phyloP scores from a whole-genome alignment of 2,113 vertebrate species.

The Cygnus buccinator region DNA sequence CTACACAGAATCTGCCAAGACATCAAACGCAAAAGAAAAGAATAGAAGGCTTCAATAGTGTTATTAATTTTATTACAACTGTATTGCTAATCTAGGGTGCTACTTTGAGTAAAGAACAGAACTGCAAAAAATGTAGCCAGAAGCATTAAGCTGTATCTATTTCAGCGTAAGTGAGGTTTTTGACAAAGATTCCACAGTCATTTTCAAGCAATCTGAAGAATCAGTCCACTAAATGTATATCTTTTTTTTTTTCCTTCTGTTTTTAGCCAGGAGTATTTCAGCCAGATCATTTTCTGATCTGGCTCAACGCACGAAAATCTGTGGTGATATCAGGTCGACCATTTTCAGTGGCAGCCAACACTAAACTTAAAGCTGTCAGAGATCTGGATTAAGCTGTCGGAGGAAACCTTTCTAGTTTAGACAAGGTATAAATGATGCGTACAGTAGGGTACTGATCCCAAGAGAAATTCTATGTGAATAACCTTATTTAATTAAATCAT shows the following conservation, averaged over 20 bases:
- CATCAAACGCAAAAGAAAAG: neutral
- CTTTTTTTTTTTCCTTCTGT: neutral
- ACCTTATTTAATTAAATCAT: constrained; percentile 3
- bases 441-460: neutral
- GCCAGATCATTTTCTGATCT: neutral
- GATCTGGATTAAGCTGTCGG: neutral
- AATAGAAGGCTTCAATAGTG: neutral
- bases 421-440: neutral
- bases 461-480: neutral
- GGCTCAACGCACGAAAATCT: neutral
- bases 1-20: neutral
- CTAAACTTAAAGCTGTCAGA: neutral
- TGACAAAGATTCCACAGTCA: neutral
- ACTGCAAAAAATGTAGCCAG: neutral
- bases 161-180: neutral
- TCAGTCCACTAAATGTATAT: neutral
- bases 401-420: neutral
- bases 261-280: neutral
- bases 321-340: neutral
- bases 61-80: neutral
- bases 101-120: neutral
- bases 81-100: neutral
- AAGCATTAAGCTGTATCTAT: neutral
- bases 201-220: neutral
- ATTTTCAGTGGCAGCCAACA: neutral